Evolutionary conservation across 2,888 invertebrate species (phyloP).

Genomic region (Cantharis rustica): DNA sequence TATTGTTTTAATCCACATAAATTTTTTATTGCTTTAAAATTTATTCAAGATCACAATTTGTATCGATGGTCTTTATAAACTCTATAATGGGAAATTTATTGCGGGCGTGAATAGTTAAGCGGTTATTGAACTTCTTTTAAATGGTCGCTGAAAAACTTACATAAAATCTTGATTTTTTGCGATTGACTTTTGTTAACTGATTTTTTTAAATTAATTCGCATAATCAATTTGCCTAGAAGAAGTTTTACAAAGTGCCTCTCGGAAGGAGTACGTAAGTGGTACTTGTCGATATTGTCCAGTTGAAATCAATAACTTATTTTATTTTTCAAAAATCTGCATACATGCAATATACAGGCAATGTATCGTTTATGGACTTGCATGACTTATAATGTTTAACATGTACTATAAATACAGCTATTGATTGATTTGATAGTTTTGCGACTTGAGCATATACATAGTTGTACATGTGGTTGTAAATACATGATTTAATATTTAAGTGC

Average conservation of each 20-base stretch:
- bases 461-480: not conserved
- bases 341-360: not conserved
- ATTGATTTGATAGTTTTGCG: constrained; percentile 1
- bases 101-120: not conserved
- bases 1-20: not conserved
- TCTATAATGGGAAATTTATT: not conserved
- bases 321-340: not conserved
- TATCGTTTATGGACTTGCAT: not conserved
- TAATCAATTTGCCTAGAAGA: not conserved
- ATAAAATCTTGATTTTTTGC: not conserved
- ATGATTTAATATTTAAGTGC: not conserved
- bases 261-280: not conserved
- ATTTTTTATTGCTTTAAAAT: not conserved
- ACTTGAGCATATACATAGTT: not conserved
- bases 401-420: not conserved
- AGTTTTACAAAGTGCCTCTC: not conserved
- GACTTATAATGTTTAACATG: not conserved
- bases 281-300: not conserved
- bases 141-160: not conserved
- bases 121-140: not conserved
- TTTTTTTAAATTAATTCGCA: not conserved
- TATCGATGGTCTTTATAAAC: not conserved
- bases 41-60: not conserved
- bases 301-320: not conserved
- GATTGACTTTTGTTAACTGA: not conserved